Evolutionary conservation across 2,888 invertebrate species (phyloP).

Genomic region (Calameuta pallipes): DNA sequence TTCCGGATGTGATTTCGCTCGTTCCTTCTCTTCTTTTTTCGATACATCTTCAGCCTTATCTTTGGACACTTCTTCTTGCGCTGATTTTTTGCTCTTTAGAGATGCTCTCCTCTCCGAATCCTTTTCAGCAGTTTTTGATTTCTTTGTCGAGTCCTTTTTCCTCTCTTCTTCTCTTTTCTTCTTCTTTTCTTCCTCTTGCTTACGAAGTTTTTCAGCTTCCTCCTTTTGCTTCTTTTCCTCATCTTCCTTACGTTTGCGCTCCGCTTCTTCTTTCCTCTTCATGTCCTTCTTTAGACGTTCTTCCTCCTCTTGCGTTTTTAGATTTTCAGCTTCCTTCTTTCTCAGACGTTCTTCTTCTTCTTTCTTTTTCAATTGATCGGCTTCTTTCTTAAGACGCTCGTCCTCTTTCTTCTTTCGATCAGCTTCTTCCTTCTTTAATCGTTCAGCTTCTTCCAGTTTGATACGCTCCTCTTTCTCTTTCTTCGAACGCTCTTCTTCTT

Average conservation of each 20-base stretch:
- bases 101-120: neutral
- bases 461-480: constrained; percentile 34
- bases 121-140: constrained; percentile 20
- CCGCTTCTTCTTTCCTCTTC: constrained; percentile 20
- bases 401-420: constrained; percentile 10
- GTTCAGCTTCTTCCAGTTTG: constrained; percentile 22
- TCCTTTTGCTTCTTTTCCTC: constrained; percentile 37
- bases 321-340: constrained; percentile 25
- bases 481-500: constrained; percentile 29
- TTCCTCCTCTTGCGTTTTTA: constrained; percentile 37
- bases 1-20: constrained; percentile 5
- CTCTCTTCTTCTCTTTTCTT: constrained; percentile 21
- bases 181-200: constrained; percentile 33
- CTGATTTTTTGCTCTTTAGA: constrained; percentile 14
- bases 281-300: constrained; percentile 28
- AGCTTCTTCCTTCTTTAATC: constrained; percentile 13
- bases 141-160: constrained; percentile 25
- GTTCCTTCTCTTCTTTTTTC: constrained; percentile 17
- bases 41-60: constrained; percentile 9
- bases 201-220: constrained; percentile 25
- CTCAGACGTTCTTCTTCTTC: constrained; percentile 46
- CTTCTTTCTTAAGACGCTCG: constrained; percentile 23
- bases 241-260: constrained; percentile 25
- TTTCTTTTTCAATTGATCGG: constrained; percentile 23
- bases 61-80: constrained; percentile 8